Base-by-base conservation (phyloP, 2,797 vertebrate genomes). In the Gadopsis marmoratus region DNA sequence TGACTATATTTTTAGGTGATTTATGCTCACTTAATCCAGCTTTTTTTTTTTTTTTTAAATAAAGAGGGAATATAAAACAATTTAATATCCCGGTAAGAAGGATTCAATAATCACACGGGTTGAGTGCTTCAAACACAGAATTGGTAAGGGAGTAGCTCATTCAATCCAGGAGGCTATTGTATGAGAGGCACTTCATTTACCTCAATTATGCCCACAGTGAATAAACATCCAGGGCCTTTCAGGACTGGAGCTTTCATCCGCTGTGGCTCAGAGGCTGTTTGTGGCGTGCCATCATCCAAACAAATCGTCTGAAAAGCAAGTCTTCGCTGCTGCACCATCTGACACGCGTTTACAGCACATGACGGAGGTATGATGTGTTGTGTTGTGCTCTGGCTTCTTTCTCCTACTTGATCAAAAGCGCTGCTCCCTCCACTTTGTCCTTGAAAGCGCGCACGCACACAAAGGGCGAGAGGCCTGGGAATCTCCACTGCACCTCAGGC, bases 121-220 rank as follows among this genome's bases (percentile, higher is more conserved):
- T 61, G 58, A 61, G 16, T 61, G 53, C 64, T 67, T 62, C 59
- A 48, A 31, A 59, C 54, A 21, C 39, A 64, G 43, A 39, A 37
- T 13, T 78, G 48, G 11, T 74, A 67, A 74, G 35, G 26, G 55
- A 81, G 58, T 61, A 29, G 64, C 41, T 86, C 63, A 60, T 69
- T 84, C 61, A 86, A 26, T 91, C 51, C 58, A 26, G 45, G 73
- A 81, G 71, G 74, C 85, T 87, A 75, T 63, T 82, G 80, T 76
- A 79, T 81, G 66, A 83, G 66, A 86, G 63, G 62, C 45, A 82
- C 90, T 89, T 81, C 14, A 83, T 90, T 87, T 78, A 74, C 33
- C 23, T 19, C 73, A 84, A 86, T 85, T 82, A 83, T 70, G 55
- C 23, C 63, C 17, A 7, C 53, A 54, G 55, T 71, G 74, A 81